Conservation (phyloP, 23 tunicate genomes). For the Botrylloides violaceus region DNA sequence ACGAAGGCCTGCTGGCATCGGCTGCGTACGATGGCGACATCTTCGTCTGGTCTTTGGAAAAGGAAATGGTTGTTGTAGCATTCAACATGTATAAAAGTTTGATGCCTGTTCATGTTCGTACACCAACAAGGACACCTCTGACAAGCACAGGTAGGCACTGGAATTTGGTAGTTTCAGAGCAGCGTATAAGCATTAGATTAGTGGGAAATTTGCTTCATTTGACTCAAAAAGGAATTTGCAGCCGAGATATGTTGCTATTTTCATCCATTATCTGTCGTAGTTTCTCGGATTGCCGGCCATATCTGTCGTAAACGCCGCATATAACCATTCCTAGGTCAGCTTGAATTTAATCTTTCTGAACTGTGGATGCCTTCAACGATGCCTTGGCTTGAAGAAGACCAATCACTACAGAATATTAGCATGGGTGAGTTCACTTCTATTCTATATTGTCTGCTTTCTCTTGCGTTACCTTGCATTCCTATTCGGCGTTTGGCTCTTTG, state of each 20-base stretch:
- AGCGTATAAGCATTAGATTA: too few relatives aligned
- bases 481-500: too few relatives aligned
- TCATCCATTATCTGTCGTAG: too few relatives aligned
- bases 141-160: background rate
- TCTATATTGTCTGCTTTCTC: too few relatives aligned
- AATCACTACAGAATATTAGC: background rate
- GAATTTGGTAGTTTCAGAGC: too few relatives aligned
- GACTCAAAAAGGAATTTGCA: too few relatives aligned
- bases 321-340: too few relatives aligned
- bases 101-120: slow-evolving; percentile 35
- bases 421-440: background rate
- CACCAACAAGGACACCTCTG: background rate
- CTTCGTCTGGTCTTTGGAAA: slow-evolving; percentile 62
- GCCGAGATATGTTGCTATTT: too few relatives aligned
- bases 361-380: slow-evolving; percentile 34
- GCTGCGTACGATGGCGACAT: slow-evolving; percentile 84
- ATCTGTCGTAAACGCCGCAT: too few relatives aligned
- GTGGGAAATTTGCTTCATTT: too few relatives aligned
- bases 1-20: slow-evolving; percentile 34
- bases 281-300: too few relatives aligned
- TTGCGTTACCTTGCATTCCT: too few relatives aligned
- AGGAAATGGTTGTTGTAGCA: slow-evolving; percentile 25
- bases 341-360: background rate
- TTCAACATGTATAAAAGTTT: slow-evolving; percentile 75
- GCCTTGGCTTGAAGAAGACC: slow-evolving; percentile 25